phyloP scores from a whole-genome alignment of 2,113 vertebrate genomes.

The Corydoras sp. region DNA sequence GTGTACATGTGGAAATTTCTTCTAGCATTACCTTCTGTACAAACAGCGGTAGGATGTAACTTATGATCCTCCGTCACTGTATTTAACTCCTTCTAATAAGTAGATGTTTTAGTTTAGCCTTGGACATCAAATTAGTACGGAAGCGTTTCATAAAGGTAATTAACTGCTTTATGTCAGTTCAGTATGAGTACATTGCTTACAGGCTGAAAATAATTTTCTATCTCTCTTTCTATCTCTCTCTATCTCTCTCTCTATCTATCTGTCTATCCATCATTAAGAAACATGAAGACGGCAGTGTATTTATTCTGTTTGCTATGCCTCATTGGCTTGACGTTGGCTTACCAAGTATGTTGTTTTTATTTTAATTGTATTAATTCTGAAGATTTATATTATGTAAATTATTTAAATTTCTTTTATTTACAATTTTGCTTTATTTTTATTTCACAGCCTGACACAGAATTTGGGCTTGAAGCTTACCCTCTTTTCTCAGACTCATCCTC shows the following conservation, averaged over 20 bases:
- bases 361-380: neutral
- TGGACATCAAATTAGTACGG: neutral
- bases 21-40: neutral
- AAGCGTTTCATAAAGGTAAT: neutral
- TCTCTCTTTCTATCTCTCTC: neutral
- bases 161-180: neutral
- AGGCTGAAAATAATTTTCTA: neutral
- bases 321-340: slow-evolving; percentile 47
- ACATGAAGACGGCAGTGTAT: slow-evolving; percentile 52
- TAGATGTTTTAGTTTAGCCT: neutral
- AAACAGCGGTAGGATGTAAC: neutral
- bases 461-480: slow-evolving; percentile 1
- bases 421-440: neutral
- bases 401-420: neutral
- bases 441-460: slow-evolving; percentile 17
- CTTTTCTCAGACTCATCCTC: slow-evolving; percentile 30
- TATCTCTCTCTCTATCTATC: too few relatives aligned
- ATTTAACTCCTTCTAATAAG: slow-evolving; percentile 19
- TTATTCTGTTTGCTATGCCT: slow-evolving; percentile 52
- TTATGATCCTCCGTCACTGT: neutral
- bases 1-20: neutral
- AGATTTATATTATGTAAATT: neutral
- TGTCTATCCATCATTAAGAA: slow-evolving; percentile 19
- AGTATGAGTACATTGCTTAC: too few relatives aligned
- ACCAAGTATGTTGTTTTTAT: slow-evolving; percentile 47